Evolutionary conservation across 1,140 invertebrate genomes (phyloP), one percentile per base, ranked within the genome.

Genomic region (silkworm (Bombyx mori)): DNA sequence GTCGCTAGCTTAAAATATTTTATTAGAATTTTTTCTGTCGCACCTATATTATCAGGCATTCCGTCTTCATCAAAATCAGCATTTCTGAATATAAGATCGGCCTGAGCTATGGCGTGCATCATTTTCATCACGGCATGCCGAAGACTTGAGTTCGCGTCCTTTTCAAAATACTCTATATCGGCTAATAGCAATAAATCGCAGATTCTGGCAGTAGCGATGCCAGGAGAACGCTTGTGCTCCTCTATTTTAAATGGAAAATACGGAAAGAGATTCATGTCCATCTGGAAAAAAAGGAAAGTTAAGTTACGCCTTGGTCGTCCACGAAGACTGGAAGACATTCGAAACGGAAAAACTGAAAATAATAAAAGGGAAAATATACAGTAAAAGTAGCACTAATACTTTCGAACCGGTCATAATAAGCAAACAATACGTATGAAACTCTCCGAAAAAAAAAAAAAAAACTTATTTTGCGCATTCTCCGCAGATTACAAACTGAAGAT

Each of bases 21-120:
- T 35, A 35, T 47, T 47, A 6, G 1, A 45, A 45, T 10, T 6
- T 12, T 50, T 50, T 3, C 1, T 50, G 8, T 12, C 54, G 62
- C 56, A 82, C 82, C 82, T 58, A 86, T 82, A 63, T 86, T 86
- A 72, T 84, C 82, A n/a, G 82, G 82, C 7, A 78, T 55, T 1
- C 81, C 81, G 48, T 86, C 79, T 52, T 84, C 81, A 42, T 86
- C 71, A 47, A 86, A 86, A 44, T 86, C 82, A 2, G 82, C 69
- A 53, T 84, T 84, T 52, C 81, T 75, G 56, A 84, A 82, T 58
- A 86, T 81, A 42, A 84, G 71, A 51, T 86, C 82, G 5, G 81
- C 81, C 55, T 84, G 82, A 9, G 82, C 78, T 1, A 84, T 74
- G 0, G 82, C 78, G 22, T 86, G 82, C 60, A 86, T 75, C 82